Conservation (phyloP, 2,113 vertebrate genomes). For the Emberiza fucata region DNA sequence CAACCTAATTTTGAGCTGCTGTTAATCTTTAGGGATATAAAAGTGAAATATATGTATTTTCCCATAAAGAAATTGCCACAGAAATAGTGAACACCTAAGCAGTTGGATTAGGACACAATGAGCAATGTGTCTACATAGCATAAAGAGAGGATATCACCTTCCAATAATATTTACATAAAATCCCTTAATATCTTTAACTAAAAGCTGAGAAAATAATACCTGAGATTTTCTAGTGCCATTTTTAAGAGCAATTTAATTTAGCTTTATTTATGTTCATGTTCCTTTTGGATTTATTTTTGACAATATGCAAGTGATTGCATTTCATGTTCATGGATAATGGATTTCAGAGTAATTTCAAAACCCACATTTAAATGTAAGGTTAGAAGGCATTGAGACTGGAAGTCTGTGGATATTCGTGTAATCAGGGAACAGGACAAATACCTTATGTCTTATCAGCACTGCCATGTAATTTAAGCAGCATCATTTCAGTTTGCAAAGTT, state of each 20-base stretch:
- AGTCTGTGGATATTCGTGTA: background rate
- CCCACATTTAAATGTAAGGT: background rate
- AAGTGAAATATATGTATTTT: background rate
- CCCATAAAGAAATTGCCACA: background rate
- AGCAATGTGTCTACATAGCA: background rate
- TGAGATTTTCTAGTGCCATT: background rate
- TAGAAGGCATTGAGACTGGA: background rate
- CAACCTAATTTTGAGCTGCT: background rate
- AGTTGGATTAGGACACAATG: background rate
- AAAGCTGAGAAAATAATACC: conserved; percentile 6
- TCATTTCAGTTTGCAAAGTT: background rate
- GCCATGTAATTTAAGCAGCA: background rate
- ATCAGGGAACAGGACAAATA: background rate
- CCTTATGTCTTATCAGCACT: background rate
- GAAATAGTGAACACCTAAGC: background rate
- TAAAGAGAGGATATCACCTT: background rate
- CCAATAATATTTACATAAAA: conserved; percentile 37
- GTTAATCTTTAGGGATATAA: background rate
- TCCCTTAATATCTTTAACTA: background rate
- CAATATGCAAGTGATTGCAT: background rate
- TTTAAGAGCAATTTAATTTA: conserved; percentile 15
- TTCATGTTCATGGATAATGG: background rate
- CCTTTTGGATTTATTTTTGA: background rate
- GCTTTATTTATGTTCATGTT: background rate
- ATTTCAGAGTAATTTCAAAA: conserved; percentile 19